Evolutionary conservation across 2,113 vertebrate genomes (phyloP), one percentile per base, ranked within the genome.

Genomic region (Electrona antarctica): DNA sequence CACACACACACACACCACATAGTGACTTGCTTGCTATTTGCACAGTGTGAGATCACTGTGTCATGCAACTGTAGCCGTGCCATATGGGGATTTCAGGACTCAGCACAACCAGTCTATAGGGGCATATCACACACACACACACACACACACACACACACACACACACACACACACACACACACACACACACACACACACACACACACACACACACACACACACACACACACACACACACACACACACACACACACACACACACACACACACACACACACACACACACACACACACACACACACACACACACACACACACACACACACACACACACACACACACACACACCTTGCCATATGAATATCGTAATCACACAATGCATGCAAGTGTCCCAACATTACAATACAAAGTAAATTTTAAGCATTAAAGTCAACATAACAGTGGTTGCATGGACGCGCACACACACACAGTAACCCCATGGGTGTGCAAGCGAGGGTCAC

Each of bases 41-140:
- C 82, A 83, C 71, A 78, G 76, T 69, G 84, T 88, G 85, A 89
- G 79, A 76, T 90, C 77, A 87, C 63, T 75, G 69, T 74, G 78
- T 85, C 87, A 72, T 84, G 82, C 59, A 78, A 70, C 79, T 79
- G 84, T 82, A 88, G 80, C 83, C 9, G 65, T 74, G 86, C 90
- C 88, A 88, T 82, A 87, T 90, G 86, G 79, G 62, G 81, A 81
- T 65, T 64, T 79, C 68, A 74, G 82, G 70, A 81, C 74, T 77
- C 76, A 51, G 71, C 72, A 70, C 65, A 69, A 84, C 87, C 83
- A 78, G 52, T 84, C 74, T 76, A 71, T 56, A 57, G 9, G 29
- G 41, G 14, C 60, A 71, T 71, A 28, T 60, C 7, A 2, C 45
- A 49, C 54, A 49, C 57, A 60, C 67, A 59, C n/a, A 57, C 41